A percentile compares a stretch with the other conserved stretches of the same genome.
Conservation (phyloP, 2,113 vertebrate species). For the Dendropsophus ebraccatus region DNA sequence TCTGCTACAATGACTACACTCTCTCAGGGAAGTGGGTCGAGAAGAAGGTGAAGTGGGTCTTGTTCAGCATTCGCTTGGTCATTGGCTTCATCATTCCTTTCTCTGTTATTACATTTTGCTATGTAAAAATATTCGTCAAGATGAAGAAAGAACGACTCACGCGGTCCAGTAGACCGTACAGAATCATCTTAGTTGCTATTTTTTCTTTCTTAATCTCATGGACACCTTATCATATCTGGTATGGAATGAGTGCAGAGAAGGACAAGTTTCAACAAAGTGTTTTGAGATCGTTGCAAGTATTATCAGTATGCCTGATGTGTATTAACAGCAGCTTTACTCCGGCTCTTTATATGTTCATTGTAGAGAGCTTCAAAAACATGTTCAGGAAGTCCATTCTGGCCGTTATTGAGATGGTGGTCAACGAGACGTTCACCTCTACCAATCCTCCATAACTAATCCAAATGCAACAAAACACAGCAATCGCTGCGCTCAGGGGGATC, state of each 20-base stretch:
- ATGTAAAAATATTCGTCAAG: conserved; percentile 73
- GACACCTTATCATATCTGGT: conserved; percentile 79
- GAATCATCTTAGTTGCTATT: conserved; percentile 76
- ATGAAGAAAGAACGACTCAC: conserved; percentile 72
- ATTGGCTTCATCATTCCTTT: conserved; percentile 80
- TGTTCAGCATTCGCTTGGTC: conserved; percentile 60
- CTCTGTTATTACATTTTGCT: conserved; percentile 75
- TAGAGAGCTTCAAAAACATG: conserved; percentile 65
- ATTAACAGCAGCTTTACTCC: conserved; percentile 67
- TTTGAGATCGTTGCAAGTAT: not conserved
- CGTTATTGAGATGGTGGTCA: conserved; percentile 62
- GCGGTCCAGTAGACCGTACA: conserved; percentile 79
- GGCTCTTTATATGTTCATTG: conserved; percentile 64
- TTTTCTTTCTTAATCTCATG: conserved; percentile 81
- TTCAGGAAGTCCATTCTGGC: conserved; percentile 65
- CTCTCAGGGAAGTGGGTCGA: conserved; percentile 52
- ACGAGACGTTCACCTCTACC: conserved; percentile 49
- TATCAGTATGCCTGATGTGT: conserved; percentile 44
- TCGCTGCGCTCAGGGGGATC: too few species aligned
- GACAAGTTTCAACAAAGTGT: conserved; percentile 1
- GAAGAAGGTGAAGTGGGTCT: conserved; percentile 33
- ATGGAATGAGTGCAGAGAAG: conserved; percentile 53
- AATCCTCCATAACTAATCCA: too few species aligned
- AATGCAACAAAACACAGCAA: too few species aligned
- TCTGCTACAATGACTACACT: conserved; percentile 61